phyloP scores from a whole-genome alignment of 2,113 vertebrate species.

The Ophthalmolycus amberensis region DNA sequence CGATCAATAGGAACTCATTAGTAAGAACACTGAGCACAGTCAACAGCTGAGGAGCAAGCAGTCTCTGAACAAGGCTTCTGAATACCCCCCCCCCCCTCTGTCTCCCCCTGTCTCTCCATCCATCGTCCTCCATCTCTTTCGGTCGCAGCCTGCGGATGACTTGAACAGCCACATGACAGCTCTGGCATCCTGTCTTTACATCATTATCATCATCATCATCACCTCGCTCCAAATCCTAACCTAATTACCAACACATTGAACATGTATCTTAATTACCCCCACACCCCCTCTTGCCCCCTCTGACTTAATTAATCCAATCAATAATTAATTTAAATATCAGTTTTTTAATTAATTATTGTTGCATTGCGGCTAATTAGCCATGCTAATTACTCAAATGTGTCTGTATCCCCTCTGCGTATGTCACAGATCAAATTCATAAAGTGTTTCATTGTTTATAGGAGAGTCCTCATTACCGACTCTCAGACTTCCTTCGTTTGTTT shows the following conservation, averaged over 20 bases:
- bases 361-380: slow-evolving; percentile 76
- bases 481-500: neutral
- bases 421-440: slow-evolving; percentile 59
- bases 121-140: neutral
- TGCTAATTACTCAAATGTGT: slow-evolving; percentile 76
- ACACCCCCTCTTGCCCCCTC: slow-evolving; percentile 33
- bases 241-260: slow-evolving; percentile 68
- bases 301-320: slow-evolving; percentile 80
- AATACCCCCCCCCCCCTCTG: neutral
- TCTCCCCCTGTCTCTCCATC: neutral
- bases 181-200: slow-evolving; percentile 34
- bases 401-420: slow-evolving; percentile 55
- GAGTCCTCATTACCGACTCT: slow-evolving; percentile 52
- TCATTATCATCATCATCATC: slow-evolving; percentile 25
- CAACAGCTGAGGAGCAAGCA: neutral
- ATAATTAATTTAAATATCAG: slow-evolving; percentile 82
- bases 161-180: slow-evolving; percentile 24
- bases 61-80: neutral
- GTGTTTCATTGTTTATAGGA: slow-evolving; percentile 70
- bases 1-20: slow-evolving; percentile 40
- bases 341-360: slow-evolving; percentile 79
- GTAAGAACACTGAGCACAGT: neutral
- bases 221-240: slow-evolving; percentile 40
- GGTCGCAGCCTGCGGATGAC: neutral
- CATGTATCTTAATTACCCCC: slow-evolving; percentile 81